phyloP scores from a whole-genome alignment of 2,888 invertebrate species.

The Leucania comma region DNA sequence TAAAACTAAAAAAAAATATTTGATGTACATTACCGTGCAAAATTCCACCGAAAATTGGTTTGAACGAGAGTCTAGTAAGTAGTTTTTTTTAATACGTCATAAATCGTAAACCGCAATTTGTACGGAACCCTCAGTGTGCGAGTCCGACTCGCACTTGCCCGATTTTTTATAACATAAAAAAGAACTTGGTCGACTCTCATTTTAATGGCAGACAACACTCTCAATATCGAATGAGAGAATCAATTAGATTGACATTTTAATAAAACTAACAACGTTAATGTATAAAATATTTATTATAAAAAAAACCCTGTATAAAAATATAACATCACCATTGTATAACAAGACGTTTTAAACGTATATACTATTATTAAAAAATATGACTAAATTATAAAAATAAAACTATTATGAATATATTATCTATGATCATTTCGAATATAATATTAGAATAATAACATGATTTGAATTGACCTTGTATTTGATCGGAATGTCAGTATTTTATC shows the following conservation, averaged over 20 bases:
- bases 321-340: slow-evolving; percentile 49
- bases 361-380: slow-evolving; percentile 4
- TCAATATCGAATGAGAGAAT: no score
- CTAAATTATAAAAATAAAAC: slow-evolving; percentile 4
- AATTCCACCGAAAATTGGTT: no score
- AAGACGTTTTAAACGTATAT: slow-evolving; percentile 18
- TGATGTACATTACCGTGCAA: no score
- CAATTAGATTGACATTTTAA: not conserved
- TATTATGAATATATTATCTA: slow-evolving; percentile 14
- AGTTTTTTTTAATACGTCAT: no score
- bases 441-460: not conserved
- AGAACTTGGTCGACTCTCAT: no score
- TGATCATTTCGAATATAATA: not conserved
- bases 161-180: no score
- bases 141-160: no score
- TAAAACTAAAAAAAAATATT: no score
- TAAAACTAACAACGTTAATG: slow-evolving; percentile 1
- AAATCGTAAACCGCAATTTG: no score
- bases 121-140: no score
- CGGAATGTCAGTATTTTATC: not conserved
- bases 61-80: no score
- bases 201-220: no score
- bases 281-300: slow-evolving; percentile 37
- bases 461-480: not conserved
- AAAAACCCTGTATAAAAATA: slow-evolving; percentile 43